These are phyloP conservation scores for Drosophila tanythrix DNA, from an alignment of 2,888 invertebrate species.

Conservation along the genomic window DNA sequence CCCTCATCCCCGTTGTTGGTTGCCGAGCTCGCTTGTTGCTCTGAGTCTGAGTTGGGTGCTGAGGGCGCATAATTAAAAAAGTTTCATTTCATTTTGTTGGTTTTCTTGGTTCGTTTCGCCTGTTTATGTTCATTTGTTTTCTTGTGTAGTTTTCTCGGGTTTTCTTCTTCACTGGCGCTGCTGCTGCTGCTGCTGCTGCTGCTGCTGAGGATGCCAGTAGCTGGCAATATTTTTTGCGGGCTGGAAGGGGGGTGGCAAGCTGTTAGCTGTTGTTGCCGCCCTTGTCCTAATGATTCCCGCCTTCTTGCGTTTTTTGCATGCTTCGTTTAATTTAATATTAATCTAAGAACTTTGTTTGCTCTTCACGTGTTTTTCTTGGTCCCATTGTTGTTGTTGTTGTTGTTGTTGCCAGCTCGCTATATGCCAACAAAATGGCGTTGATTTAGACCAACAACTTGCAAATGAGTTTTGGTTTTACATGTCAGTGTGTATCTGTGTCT, in stretches of 20 bases:
- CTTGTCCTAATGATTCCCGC: slow-evolving; percentile 75
- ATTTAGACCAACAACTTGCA: slow-evolving; percentile 47
- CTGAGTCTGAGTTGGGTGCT: slow-evolving; percentile 30
- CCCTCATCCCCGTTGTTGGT: background rate
- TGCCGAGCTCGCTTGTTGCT: slow-evolving; percentile 34
- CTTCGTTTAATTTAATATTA: slow-evolving; percentile 84
- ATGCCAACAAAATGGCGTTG: slow-evolving; percentile 51
- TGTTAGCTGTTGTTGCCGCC: slow-evolving; percentile 34
- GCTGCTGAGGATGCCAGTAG: slow-evolving; percentile 8
- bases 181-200: slow-evolving; percentile 13
- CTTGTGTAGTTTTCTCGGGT: slow-evolving; percentile 71
- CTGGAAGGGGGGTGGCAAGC: background rate
- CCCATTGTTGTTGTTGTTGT: slow-evolving; percentile 13
- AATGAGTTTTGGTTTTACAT: slow-evolving; percentile 28
- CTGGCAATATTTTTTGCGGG: slow-evolving; percentile 38
- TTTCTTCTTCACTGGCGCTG: slow-evolving; percentile 30
- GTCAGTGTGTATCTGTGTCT: background rate
- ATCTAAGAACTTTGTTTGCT: slow-evolving; percentile 76
- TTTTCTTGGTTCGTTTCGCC: slow-evolving; percentile 83
- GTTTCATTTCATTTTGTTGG: slow-evolving; percentile 84
- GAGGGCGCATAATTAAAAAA: slow-evolving; percentile 83
- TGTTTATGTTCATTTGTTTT: slow-evolving; percentile 78
- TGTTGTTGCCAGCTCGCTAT: slow-evolving; percentile 44
- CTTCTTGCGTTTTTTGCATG: slow-evolving; percentile 79
- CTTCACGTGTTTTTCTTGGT: slow-evolving; percentile 45